A percentile compares a stretch with the other conserved stretches of the same genome.
These are phyloP conservation scores for Drosophila siamana DNA, from an alignment of 2,888 invertebrate species.

Conservation along the genomic window DNA sequence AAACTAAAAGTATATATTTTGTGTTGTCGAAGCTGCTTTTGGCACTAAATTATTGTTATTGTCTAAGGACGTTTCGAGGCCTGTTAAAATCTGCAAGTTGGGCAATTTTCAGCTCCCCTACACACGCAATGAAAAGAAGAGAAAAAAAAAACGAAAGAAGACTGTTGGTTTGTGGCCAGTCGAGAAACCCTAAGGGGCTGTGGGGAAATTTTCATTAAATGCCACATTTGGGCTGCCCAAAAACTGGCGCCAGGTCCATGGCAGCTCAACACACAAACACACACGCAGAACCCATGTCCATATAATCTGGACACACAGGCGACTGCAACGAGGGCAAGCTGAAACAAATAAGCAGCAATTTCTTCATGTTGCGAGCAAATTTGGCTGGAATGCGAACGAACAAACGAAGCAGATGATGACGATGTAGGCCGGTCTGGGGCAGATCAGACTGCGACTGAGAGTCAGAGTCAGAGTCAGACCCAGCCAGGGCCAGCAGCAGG, in stretches of 20 bases:
- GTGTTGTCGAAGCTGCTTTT: no score
- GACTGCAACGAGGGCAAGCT: conserved; percentile 62
- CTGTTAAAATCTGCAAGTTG: conserved; percentile 1
- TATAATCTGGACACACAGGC: conserved; percentile 67
- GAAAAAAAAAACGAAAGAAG: not conserved
- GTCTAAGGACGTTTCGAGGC: not conserved
- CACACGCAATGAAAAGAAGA: not conserved
- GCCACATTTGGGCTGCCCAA: conserved; percentile 76
- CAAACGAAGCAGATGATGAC: conserved; percentile 7
- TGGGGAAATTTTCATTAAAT: conserved; percentile 81
- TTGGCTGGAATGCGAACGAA: conserved; percentile 72
- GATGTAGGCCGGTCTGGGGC: conserved; percentile 8
- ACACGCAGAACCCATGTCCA: conserved; percentile 55
- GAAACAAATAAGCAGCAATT: conserved; percentile 79
- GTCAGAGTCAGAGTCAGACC: not conserved
- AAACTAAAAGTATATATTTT: no score
- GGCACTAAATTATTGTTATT: not conserved
- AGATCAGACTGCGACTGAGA: not conserved
- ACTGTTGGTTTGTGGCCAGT: conserved; percentile 29
- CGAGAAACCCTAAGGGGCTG: conserved; percentile 29
- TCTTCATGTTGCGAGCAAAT: conserved; percentile 78
- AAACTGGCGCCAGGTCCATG: conserved; percentile 80
- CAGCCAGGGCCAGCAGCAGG: conserved; percentile 27
- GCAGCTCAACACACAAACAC: conserved; percentile 14
- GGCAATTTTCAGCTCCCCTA: conserved; percentile 13